These are phyloP conservation scores for Dryobates pubescens DNA, from an alignment of 2,797 vertebrate genomes.

Conservation along the genomic window DNA sequence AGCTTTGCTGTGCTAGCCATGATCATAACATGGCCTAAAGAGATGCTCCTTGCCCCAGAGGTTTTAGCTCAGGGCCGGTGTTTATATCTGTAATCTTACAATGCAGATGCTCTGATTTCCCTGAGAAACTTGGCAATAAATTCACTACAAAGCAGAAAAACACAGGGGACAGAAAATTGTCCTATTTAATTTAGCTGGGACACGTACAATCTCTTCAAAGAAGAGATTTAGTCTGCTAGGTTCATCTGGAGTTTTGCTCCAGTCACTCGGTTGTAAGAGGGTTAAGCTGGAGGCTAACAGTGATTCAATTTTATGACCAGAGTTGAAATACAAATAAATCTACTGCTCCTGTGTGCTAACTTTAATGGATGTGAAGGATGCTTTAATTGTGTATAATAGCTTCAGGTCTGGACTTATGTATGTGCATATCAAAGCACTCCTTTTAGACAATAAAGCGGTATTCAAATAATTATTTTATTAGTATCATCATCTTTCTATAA, in stretches of 20 bases:
- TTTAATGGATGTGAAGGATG: background rate
- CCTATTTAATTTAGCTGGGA: background rate
- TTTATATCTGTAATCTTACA: background rate
- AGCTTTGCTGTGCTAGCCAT: background rate
- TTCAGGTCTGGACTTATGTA: background rate
- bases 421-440: background rate
- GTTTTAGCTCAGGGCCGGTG: background rate
- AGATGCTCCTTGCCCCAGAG: background rate
- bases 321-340: conserved; percentile 39
- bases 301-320: conserved; percentile 9
- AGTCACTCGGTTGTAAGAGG: conserved; percentile 20
- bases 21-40: background rate
- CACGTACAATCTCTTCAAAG: background rate
- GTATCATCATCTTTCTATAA: conserved; percentile 13
- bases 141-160: background rate
- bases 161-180: background rate
- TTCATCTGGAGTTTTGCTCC: conserved; percentile 30
- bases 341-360: conserved; percentile 8
- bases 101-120: background rate
- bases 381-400: conserved; percentile 48
- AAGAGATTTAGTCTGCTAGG: conserved; percentile 26
- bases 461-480: conserved; percentile 67
- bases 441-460: conserved; percentile 24
- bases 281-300: conserved; percentile 31
- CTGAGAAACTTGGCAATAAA: background rate